phyloP scores from a whole-genome alignment of 2,113 vertebrate genomes.

The Corynorhinus townsendii region DNA sequence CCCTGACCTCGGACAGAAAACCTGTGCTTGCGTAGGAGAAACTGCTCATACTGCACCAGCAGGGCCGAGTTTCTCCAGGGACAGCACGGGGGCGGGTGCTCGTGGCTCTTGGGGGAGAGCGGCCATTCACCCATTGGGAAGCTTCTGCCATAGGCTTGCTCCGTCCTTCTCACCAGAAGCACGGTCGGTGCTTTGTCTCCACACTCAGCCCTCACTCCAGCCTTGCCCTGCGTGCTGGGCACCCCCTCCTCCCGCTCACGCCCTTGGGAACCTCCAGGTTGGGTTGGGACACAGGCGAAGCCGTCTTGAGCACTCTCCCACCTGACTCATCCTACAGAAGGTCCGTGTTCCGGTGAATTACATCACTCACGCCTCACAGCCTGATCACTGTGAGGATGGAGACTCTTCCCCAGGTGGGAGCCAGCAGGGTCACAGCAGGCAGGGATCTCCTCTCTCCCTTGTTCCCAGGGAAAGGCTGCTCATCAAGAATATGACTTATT shows the following conservation, averaged over 20 bases:
- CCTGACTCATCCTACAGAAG: accelerated
- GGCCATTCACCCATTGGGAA: accelerated
- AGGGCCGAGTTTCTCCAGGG: accelerated
- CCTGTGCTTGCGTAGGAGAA: accelerated
- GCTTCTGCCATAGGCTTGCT: accelerated
- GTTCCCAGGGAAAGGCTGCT: not conserved
- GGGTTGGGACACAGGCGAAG: not conserved
- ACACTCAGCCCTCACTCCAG: accelerated
- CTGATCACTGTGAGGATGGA: accelerated
- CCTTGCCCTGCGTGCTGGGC: no score
- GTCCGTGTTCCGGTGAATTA: accelerated
- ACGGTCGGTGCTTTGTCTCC: accelerated
- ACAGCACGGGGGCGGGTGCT: accelerated
- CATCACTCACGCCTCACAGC: accelerated
- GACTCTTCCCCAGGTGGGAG: not conserved
- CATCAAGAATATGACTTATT: not conserved
- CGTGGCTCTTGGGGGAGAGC: accelerated
- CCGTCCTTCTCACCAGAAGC: not conserved
- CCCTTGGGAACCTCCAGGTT: accelerated
- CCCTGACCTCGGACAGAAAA: not conserved
- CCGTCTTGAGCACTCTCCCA: accelerated
- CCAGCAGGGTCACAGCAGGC: accelerated
- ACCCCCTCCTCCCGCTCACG: accelerated
- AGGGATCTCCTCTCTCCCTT: accelerated
- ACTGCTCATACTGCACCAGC: accelerated